A percentile compares a stretch with the other conserved stretches of the same genome.
Evolutionary conservation across 2,888 invertebrate genomes (phyloP).

Genomic region (Euphydryas editha): DNA sequence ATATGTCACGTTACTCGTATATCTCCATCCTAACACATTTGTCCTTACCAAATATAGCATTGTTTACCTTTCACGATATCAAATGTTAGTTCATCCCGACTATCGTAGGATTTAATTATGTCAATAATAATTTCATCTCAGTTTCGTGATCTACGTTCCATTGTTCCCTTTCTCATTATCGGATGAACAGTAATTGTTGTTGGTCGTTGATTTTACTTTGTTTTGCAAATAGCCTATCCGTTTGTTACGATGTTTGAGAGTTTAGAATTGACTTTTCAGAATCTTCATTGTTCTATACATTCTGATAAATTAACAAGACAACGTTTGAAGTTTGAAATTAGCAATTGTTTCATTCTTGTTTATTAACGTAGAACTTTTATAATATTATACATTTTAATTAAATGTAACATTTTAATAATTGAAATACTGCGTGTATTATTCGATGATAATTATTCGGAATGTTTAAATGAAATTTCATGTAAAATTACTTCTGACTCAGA

Average conservation of each 20-base stretch:
- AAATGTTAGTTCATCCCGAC: neutral
- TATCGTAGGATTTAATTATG: conserved; percentile 32
- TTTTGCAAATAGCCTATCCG: conserved; percentile 37
- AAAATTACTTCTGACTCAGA: no score
- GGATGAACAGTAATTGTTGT: conserved; percentile 31
- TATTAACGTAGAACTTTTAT: no score
- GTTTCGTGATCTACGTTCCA: conserved; percentile 8
- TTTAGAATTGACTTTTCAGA: neutral
- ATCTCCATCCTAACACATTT: neutral
- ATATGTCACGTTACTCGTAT: no score
- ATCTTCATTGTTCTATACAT: neutral
- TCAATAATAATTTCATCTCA: conserved; percentile 22
- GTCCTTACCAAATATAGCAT: neutral
- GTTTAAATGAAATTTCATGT: no score
- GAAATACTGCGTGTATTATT: no score
- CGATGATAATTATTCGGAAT: no score
- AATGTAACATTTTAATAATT: no score
- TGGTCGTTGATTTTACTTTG: conserved; percentile 32
- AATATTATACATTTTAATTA: no score
- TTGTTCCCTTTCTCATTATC: conserved; percentile 25
- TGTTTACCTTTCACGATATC: conserved; percentile 1
- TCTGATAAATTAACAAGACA: conserved; percentile 2
- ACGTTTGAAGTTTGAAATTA: conserved; percentile 1
- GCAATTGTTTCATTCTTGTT: conserved; percentile 1
- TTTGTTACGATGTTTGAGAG: conserved; percentile 22